Conservation (phyloP, 1,140 invertebrate species). For the Lethocerus indicus region DNA sequence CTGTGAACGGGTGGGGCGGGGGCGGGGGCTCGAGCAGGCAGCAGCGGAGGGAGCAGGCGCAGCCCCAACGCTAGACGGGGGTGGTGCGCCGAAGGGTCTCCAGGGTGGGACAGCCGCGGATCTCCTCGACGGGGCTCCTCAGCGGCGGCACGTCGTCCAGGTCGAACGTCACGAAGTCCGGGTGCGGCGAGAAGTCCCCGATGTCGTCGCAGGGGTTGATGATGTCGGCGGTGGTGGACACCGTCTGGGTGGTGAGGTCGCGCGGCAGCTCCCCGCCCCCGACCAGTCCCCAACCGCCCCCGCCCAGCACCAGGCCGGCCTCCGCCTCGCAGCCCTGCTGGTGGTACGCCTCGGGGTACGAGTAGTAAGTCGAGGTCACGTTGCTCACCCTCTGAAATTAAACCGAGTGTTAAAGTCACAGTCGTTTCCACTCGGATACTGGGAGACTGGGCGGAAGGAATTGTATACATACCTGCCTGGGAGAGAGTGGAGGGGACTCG, state of each 20-base stretch:
- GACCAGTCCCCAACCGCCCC: too few species aligned
- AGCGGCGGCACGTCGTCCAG: conserved; percentile 25
- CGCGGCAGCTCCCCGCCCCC: conserved; percentile 23
- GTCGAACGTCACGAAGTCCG: conserved; percentile 28
- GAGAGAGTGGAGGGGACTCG: conserved; percentile 11
- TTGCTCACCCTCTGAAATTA: conserved; percentile 14
- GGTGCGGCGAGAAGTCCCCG: conserved; percentile 23
- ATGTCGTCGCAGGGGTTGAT: conserved; percentile 22
- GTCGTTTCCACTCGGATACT: too few species aligned
- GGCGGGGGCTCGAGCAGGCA: too few species aligned
- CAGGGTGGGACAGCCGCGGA: conserved; percentile 23
- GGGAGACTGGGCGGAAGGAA: neutral
- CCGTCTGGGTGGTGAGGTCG: conserved; percentile 32
- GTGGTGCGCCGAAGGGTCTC: conserved; percentile 31
- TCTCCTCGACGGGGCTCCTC: conserved; percentile 21
- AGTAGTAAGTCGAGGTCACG: conserved; percentile 13
- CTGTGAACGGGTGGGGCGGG: too few species aligned
- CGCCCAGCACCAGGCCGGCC: too few species aligned
- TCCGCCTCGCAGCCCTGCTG: conserved; percentile 6
- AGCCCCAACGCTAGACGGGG: conserved; percentile 25
- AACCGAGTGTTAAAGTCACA: too few species aligned
- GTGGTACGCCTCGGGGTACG: conserved; percentile 19
- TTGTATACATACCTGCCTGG: conserved; percentile 8
- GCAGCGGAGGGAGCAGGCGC: conserved; percentile 10
- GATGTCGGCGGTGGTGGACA: conserved; percentile 35